These are phyloP conservation scores for Nothocercus julius DNA, from an alignment of 2,113 vertebrate species.

Conservation along the genomic window DNA sequence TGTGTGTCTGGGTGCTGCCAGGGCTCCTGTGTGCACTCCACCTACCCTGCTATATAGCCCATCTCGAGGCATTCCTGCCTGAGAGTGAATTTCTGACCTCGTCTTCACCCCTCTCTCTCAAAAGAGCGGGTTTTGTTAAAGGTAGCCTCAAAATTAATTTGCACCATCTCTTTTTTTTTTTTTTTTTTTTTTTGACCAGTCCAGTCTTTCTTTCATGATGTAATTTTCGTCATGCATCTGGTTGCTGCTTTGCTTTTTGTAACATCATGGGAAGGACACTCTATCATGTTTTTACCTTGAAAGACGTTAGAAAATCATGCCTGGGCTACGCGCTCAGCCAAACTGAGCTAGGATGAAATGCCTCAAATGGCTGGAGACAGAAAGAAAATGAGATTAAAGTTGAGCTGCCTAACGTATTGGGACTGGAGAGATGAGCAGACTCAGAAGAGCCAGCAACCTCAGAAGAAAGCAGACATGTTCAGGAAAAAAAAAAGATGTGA, in stretches of 20 bases:
- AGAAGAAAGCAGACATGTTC: background rate
- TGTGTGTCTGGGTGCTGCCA: background rate
- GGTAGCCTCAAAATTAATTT: background rate
- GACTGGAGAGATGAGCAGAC: background rate
- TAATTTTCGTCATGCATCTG: background rate
- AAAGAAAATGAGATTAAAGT: background rate
- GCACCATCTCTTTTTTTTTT: background rate
- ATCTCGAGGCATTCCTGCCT: background rate
- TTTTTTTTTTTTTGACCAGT: no score
- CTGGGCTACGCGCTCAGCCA: background rate
- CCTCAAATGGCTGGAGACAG: background rate
- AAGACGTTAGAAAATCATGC: background rate
- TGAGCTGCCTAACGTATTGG: background rate
- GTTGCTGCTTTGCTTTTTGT: background rate
- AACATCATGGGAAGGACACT: background rate
- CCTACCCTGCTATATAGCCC: background rate
- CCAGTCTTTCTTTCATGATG: background rate
- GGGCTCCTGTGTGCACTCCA: background rate
- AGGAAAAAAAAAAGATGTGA: background rate
- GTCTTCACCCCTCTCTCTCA: rapidly evolving
- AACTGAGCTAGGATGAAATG: background rate
- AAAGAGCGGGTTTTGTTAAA: background rate
- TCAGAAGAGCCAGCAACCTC: background rate
- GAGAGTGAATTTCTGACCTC: background rate
- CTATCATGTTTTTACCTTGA: background rate